phyloP scores from a whole-genome alignment of 2,888 invertebrate genomes.

The Eledona agricola region DNA sequence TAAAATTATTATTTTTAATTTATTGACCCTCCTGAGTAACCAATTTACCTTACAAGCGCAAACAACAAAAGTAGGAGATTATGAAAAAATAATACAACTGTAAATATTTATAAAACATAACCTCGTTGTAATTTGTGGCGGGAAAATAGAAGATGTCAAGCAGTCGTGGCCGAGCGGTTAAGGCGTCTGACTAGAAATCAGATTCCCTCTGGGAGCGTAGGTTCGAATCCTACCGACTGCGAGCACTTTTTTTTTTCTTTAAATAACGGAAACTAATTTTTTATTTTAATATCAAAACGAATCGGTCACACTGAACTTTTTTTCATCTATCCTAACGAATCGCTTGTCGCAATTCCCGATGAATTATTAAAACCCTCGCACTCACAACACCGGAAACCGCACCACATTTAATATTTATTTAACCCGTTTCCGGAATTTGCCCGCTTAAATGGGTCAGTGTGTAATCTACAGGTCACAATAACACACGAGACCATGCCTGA shows the following conservation, averaged over 20 bases:
- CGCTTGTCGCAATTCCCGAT: too few relatives aligned
- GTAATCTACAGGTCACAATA: too few relatives aligned
- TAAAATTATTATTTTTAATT: too few relatives aligned
- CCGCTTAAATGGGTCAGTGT: slow-evolving; percentile 1
- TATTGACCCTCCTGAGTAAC: slow-evolving; percentile 80
- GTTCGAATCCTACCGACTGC: slow-evolving; percentile 91
- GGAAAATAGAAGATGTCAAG: slow-evolving; percentile 65
- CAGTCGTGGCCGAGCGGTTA: slow-evolving; percentile 89
- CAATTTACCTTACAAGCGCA: slow-evolving; percentile 76
- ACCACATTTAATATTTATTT: slow-evolving; percentile 12
- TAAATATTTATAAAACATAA: slow-evolving; percentile 71
- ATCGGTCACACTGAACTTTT: slow-evolving; percentile 71
- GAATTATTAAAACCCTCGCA: slow-evolving; percentile 11
- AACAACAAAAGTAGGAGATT: slow-evolving; percentile 69
- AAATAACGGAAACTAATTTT: slow-evolving; percentile 81
- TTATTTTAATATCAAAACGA: slow-evolving; percentile 65
- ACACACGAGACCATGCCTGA: too few relatives aligned
- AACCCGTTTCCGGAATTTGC: slow-evolving; percentile 6
- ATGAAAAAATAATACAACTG: too few relatives aligned
- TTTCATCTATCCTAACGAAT: too few relatives aligned
- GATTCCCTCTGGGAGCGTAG: slow-evolving; percentile 91
- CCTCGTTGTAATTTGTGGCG: slow-evolving; percentile 80
- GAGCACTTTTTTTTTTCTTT: slow-evolving; percentile 52
- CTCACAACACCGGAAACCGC: slow-evolving; percentile 21
- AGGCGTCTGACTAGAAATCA: slow-evolving; percentile 91